A percentile compares a stretch with the other conserved stretches of the same genome.
Evolutionary conservation across 2,113 vertebrate species (phyloP).

Genomic region (Sisor rabdophorus): DNA sequence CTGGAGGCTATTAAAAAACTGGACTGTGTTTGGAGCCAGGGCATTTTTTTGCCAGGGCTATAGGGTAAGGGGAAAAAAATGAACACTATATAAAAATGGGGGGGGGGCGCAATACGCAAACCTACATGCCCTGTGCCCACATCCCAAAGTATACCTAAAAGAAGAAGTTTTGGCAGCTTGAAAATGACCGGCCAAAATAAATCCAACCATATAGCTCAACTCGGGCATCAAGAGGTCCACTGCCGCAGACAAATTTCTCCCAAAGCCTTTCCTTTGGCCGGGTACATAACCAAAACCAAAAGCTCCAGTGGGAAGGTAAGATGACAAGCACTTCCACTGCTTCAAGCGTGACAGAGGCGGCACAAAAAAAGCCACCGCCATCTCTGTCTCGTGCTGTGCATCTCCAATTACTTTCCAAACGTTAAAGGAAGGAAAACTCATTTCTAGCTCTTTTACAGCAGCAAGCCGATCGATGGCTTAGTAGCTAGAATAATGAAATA

Average conservation of each 20-base stretch:
- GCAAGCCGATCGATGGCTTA: slow-evolving; percentile 42
- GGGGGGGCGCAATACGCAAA: background rate
- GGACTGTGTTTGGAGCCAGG: slow-evolving; percentile 60
- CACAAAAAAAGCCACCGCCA: slow-evolving; percentile 24
- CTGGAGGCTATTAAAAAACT: slow-evolving; percentile 66
- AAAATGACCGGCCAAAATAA: slow-evolving; percentile 37
- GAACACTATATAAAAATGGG: background rate
- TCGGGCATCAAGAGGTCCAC: slow-evolving; percentile 21
- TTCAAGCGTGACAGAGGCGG: slow-evolving; percentile 39
- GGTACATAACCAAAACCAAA: slow-evolving; percentile 58
- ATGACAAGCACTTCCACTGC: slow-evolving; percentile 36
- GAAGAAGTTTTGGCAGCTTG: slow-evolving; percentile 24
- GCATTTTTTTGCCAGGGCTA: background rate
- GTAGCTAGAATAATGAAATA: slow-evolving; percentile 24
- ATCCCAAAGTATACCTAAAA: slow-evolving; percentile 13
- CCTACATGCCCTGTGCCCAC: background rate
- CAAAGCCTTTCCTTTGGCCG: slow-evolving; percentile 44
- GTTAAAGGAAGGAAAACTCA: slow-evolving; percentile 40
- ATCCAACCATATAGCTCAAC: slow-evolving; percentile 23
- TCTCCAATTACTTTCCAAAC: slow-evolving; percentile 58
- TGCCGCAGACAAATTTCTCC: slow-evolving; percentile 23
- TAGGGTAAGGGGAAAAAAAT: slow-evolving; percentile 5
- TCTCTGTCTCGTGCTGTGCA: slow-evolving; percentile 19
- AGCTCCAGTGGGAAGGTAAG: slow-evolving; percentile 39
- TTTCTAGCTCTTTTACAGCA: slow-evolving; percentile 22